A percentile compares a stretch with the other conserved stretches of the same genome.
Evolutionary conservation across 2,888 invertebrate species (phyloP).

Genomic region (Cephonodes hylas): DNA sequence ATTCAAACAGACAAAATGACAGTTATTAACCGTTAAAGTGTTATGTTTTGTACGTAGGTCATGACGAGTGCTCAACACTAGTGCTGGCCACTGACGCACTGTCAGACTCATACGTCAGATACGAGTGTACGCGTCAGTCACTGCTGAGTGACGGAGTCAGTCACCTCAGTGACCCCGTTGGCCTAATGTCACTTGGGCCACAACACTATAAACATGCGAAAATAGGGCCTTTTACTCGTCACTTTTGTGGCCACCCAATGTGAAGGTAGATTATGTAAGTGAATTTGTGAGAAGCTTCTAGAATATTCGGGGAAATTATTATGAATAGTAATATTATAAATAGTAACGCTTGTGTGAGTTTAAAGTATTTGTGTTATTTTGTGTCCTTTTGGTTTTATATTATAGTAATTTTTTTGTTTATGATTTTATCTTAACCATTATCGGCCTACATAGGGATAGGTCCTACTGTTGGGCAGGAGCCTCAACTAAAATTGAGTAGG

Average conservation of each 20-base stretch:
- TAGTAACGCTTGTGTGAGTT: no score
- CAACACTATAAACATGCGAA: conserved; percentile 6
- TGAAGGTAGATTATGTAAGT: background rate
- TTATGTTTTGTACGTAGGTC: background rate
- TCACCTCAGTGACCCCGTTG: conserved; percentile 23
- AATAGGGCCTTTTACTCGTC: background rate
- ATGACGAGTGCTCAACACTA: conserved; percentile 2
- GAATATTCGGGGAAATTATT: no score
- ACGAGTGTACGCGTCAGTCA: conserved; percentile 35
- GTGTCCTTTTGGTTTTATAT: no score
- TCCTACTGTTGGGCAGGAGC: no score
- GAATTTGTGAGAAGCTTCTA: no score
- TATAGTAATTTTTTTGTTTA: no score
- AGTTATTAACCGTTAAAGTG: background rate
- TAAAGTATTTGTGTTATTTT: no score
- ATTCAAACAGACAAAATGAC: background rate
- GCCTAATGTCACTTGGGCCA: background rate
- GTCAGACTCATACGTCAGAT: conserved; percentile 32
- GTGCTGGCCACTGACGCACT: conserved; percentile 28
- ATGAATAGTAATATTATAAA: no score
- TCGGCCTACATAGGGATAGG: no score
- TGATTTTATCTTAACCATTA: no score
- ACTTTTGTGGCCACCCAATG: background rate
- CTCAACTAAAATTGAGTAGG: no score
- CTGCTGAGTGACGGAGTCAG: conserved; percentile 27